Percentiles rank a stretch among this genome's conserved stretches.
Conservation (phyloP, 2,113 vertebrate species). For the Montifringilla adamsi region DNA sequence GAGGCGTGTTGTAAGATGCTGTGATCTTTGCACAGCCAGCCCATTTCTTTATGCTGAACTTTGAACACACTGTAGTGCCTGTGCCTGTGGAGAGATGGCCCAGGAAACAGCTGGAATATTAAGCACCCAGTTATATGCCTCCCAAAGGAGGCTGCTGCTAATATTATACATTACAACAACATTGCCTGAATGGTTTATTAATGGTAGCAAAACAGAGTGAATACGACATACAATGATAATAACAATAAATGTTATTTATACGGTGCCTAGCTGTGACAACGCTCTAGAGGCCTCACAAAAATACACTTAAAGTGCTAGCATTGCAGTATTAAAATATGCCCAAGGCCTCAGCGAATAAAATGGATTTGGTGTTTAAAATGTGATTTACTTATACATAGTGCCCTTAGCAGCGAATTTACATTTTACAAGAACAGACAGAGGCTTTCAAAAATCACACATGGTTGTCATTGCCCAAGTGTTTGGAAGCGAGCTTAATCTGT, state of each 20-base stretch:
- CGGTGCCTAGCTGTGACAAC: conserved; percentile 42
- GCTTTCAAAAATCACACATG: not conserved
- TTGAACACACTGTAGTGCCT: conserved; percentile 31
- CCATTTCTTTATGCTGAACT: conserved; percentile 49
- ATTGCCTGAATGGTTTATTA: conserved; percentile 80
- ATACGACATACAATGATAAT: conserved; percentile 76
- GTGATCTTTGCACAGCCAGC: conserved; percentile 30
- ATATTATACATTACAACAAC: conserved; percentile 74
- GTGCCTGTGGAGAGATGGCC: conserved; percentile 23
- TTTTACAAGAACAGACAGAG: not conserved
- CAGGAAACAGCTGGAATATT: conserved; percentile 73
- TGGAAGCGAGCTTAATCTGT: not conserved
- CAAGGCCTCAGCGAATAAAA: conserved; percentile 28
- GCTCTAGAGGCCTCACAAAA: conserved; percentile 67
- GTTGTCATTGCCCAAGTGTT: not conserved
- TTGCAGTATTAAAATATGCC: conserved; percentile 57
- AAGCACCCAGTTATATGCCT: conserved; percentile 64
- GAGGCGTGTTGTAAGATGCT: not conserved
- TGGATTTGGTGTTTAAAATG: conserved; percentile 17
- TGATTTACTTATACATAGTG: not conserved
- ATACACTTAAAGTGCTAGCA: conserved; percentile 64
- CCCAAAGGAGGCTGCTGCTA: conserved; percentile 69
- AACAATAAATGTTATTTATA: conserved; percentile 81
- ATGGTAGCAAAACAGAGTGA: conserved; percentile 77
- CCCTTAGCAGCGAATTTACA: not conserved